Percentiles rank a stretch among this genome's conserved stretches.
phyloP scores from a whole-genome alignment of 2,888 invertebrate species.

The Phytoseiulus persimilis region DNA sequence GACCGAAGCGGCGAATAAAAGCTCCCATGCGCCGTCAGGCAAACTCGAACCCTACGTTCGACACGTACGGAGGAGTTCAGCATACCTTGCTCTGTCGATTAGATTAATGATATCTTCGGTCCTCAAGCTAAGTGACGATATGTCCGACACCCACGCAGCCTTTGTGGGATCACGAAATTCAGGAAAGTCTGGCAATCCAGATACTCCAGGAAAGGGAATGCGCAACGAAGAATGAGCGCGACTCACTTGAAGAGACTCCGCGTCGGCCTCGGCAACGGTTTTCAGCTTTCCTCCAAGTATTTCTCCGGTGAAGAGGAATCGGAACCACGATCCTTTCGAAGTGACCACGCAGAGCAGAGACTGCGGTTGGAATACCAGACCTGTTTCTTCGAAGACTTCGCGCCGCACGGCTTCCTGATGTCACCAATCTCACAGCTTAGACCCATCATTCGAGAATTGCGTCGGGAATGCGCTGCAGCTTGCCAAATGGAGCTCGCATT shows the following conservation, averaged over 20 bases:
- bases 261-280: slow-evolving; percentile 78
- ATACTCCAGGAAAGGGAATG: not conserved
- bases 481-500: not conserved
- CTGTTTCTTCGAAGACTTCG: slow-evolving; percentile 94
- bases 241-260: slow-evolving; percentile 71
- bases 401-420: slow-evolving; percentile 67
- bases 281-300: slow-evolving; percentile 75
- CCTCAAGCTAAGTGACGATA: slow-evolving; percentile 66
- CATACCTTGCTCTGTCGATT: slow-evolving; percentile 64
- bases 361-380: slow-evolving; percentile 70
- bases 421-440: slow-evolving; percentile 28
- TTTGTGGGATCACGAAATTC: slow-evolving; percentile 40
- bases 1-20: no score
- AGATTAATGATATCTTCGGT: slow-evolving; percentile 72
- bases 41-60: no score
- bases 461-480: not conserved
- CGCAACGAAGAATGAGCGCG: slow-evolving; percentile 45
- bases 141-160: slow-evolving; percentile 72
- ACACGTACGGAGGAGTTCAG: no score
- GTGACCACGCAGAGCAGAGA: slow-evolving; percentile 77
- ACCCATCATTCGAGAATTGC: not conserved
- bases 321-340: slow-evolving; percentile 81
- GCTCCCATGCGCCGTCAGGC: no score
- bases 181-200: not conserved
- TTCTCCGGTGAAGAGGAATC: slow-evolving; percentile 76